Evolutionary conservation across 2,888 invertebrate species (phyloP).

Genomic region (Hemicrepidius hirtus): DNA sequence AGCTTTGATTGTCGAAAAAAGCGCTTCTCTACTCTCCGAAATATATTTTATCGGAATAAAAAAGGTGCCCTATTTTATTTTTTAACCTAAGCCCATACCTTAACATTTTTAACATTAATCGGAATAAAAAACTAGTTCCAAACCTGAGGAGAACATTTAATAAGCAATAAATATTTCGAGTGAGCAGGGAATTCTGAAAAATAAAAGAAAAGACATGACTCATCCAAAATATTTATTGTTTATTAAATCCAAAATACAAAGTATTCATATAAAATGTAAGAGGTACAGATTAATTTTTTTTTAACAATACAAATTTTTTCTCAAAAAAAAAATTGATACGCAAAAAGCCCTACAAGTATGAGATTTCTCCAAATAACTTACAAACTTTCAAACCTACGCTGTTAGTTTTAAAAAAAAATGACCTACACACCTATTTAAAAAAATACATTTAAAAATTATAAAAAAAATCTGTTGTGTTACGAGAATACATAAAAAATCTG

Average conservation of each 20-base stretch:
- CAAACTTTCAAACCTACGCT: background rate
- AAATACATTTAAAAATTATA: conserved; percentile 3
- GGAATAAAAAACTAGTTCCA: background rate
- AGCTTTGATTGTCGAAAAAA: no score
- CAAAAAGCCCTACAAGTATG: background rate
- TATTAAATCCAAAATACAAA: conserved; percentile 61
- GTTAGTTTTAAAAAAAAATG: background rate
- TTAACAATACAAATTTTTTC: conserved; percentile 20
- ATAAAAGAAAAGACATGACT: conserved; percentile 61
- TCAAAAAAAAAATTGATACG: conserved; percentile 9
- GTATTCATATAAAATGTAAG: conserved; percentile 22
- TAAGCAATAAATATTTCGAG: conserved; percentile 68
- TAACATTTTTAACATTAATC: no score
- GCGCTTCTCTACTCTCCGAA: no score
- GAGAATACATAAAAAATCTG: background rate
- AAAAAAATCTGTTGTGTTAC: background rate
- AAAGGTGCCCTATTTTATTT: no score
- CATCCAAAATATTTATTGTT: conserved; percentile 73
- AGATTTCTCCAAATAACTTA: background rate
- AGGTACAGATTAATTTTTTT: conserved; percentile 19
- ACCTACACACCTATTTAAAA: conserved; percentile 17
- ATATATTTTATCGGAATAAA: no score
- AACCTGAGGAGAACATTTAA: conserved; percentile 50
- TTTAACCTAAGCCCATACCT: no score
- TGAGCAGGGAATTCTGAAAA: conserved; percentile 53